Conservation (phyloP, 2,113 vertebrate species). For the Chaenogobius annularis region DNA sequence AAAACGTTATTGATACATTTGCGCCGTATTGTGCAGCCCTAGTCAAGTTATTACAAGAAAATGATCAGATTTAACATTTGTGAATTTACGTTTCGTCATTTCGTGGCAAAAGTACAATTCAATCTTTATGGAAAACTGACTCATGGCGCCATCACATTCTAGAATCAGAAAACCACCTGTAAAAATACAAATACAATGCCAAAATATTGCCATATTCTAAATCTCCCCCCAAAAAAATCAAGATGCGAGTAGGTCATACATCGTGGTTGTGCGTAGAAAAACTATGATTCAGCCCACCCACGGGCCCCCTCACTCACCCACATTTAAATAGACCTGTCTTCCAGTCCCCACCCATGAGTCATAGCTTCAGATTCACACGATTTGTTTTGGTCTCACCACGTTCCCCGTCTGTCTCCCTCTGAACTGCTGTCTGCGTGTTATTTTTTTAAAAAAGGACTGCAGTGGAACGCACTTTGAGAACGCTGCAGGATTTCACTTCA, state of each 20-base stretch:
- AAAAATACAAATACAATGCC: background rate
- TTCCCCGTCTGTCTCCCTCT: constrained; percentile 55
- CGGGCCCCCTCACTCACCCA: constrained; percentile 9
- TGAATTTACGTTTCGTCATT: too few species aligned
- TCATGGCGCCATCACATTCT: too few species aligned
- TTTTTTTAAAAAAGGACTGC: constrained; percentile 56
- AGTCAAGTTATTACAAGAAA: too few species aligned
- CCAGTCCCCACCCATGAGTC: constrained; percentile 32
- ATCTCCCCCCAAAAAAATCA: constrained; percentile 2
- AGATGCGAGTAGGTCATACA: constrained; percentile 17
- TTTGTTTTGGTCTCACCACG: constrained; percentile 32
- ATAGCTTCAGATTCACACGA: constrained; percentile 42
- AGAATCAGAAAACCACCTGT: too few species aligned
- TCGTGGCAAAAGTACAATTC: too few species aligned
- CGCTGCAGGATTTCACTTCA: constrained; percentile 9
- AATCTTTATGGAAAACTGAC: too few species aligned
- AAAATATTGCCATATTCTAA: background rate
- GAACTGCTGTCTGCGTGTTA: constrained; percentile 60
- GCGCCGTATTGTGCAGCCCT: too few species aligned
- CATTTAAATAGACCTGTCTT: constrained; percentile 15
- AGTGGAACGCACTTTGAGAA: constrained; percentile 33
- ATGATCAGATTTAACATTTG: too few species aligned
- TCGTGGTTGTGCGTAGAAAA: constrained; percentile 14
- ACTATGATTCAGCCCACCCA: background rate
- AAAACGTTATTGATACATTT: too few species aligned